Evolutionary conservation across 2,797 vertebrate species (phyloP), one percentile per base, ranked within the genome.

Genomic region (Tachyglossus aculeatus): DNA sequence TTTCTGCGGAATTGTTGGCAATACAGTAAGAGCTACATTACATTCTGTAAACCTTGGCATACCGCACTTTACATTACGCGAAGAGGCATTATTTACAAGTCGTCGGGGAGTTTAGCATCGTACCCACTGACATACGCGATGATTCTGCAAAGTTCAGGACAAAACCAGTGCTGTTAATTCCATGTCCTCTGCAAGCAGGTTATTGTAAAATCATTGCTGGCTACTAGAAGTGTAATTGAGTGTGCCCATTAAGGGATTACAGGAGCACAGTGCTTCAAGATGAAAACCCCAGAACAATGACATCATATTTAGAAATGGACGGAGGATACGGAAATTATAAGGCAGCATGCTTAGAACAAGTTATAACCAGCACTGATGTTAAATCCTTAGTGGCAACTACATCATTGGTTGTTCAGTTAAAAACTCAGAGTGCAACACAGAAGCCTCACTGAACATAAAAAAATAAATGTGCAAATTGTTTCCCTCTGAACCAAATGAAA

Each of bases 381-480:
- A 89, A 69, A 88, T 82, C 74, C 84, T 74, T 88, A 90, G 76
- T 88, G 86, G 85, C 77, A 88, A 88, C 79, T 88, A 71, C 86
- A 82, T 90, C 79, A 81, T 71, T 80, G 80, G 71, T 70, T 71
- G 59, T 68, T 82, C 77, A 80, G 39, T 88, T 87, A 88, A 90
- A 94, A 92, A 89, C 81, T 91, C 86, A 81, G 84, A 95, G 93
- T 95, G 94, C 94, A 96, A 96, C 93, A 90, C 81, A 92, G 91
- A 93, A 92, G 90, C 91, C 78, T 92, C 77, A 77, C 90, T 93
- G 82, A 94, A 94, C 88, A 91, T 92, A 80, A 90, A 87, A 90
- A 92, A 94, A 95, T 95, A 85, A 83, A 92, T 92, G 97, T 99
- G 97, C 97, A 98, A 99, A 97, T 93, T 94, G 92, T 95, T 96